phyloP scores from a whole-genome alignment of 2,888 invertebrate genomes.

The Steinernema scapterisci region DNA sequence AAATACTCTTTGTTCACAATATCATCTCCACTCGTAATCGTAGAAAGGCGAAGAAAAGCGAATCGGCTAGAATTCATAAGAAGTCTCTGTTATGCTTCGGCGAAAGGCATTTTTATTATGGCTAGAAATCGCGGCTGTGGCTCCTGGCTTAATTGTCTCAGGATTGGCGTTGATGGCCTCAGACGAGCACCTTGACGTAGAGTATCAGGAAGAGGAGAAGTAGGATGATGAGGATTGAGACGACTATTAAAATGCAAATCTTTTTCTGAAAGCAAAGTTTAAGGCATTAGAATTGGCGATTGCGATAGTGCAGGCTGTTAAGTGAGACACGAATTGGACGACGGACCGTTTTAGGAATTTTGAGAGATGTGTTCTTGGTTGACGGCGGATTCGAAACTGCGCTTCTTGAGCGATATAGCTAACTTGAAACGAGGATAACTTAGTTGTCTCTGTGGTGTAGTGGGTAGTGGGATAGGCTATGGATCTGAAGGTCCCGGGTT shows the following conservation, averaged over 20 bases:
- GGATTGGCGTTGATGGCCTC: background rate
- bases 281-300: background rate
- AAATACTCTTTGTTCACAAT: background rate
- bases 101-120: slow-evolving; percentile 28
- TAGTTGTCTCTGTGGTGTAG: too few relatives aligned
- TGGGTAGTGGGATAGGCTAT: too few relatives aligned
- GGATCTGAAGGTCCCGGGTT: too few relatives aligned
- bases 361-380: too few relatives aligned
- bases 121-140: background rate
- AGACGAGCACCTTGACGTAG: slow-evolving; percentile 35
- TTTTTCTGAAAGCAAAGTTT: slow-evolving; percentile 49
- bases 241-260: slow-evolving; percentile 48
- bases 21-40: slow-evolving; percentile 1
- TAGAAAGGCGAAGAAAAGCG: slow-evolving; percentile 17
- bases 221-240: slow-evolving; percentile 44
- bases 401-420: too few relatives aligned
- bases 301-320: background rate
- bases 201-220: slow-evolving; percentile 44
- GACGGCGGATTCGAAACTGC: too few relatives aligned
- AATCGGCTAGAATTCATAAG: slow-evolving; percentile 13
- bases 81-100: slow-evolving; percentile 21
- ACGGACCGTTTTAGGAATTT: too few relatives aligned
- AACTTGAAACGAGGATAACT: too few relatives aligned
- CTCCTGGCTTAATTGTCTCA: background rate
- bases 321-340: too few relatives aligned